phyloP scores from a whole-genome alignment of 1,140 invertebrate species.

The Dreissena rostriformis region DNA sequence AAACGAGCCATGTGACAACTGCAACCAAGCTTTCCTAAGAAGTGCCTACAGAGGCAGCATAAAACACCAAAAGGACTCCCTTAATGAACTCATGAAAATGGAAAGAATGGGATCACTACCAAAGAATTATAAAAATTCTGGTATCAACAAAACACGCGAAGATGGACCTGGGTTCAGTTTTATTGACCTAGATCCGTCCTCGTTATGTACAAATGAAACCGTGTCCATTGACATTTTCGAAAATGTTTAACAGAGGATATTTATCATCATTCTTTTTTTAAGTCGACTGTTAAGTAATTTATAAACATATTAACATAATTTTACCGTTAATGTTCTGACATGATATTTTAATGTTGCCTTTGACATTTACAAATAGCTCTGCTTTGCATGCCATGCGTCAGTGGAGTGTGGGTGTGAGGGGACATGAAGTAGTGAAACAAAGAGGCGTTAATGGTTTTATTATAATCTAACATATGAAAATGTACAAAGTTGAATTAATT shows the following conservation, averaged over 20 bases:
- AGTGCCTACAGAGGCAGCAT: conserved; percentile 17
- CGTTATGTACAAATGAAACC: background rate
- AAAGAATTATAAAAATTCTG: conserved; percentile 21
- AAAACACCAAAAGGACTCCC: conserved; percentile 34
- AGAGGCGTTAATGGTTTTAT: too few species aligned
- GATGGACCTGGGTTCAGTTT: background rate
- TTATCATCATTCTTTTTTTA: too few species aligned
- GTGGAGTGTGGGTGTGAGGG: too few species aligned
- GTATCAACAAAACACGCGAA: background rate
- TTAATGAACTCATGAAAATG: conserved; percentile 39
- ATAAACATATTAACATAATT: too few species aligned
- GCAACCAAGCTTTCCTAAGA: conserved; percentile 16
- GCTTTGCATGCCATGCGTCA: too few species aligned
- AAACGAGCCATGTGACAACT: background rate
- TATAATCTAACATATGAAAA: too few species aligned
- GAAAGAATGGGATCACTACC: conserved; percentile 20
- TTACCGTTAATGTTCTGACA: too few species aligned
- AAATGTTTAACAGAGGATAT: background rate
- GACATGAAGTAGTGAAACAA: too few species aligned
- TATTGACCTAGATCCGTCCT: background rate
- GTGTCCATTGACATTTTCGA: conserved; percentile 23
- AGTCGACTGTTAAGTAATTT: too few species aligned
- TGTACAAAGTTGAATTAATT: too few species aligned
- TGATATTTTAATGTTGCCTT: too few species aligned
- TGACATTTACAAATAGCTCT: too few species aligned